Conservation (phyloP, 2,113 vertebrate genomes). For the Colius striatus region DNA sequence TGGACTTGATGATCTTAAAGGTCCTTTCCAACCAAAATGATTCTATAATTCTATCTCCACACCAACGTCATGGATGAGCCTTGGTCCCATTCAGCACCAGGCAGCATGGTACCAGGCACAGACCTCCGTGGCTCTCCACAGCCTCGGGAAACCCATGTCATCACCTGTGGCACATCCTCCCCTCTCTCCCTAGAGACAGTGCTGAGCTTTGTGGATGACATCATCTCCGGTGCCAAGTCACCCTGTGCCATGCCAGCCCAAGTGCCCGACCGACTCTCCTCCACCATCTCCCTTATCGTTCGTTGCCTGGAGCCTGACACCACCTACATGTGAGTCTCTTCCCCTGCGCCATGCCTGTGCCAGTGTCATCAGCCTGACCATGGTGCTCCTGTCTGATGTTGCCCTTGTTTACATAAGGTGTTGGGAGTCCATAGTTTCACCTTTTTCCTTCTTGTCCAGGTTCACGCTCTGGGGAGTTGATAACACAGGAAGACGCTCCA, state of each 20-base stretch:
- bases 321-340: slow-evolving; percentile 91
- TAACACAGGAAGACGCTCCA: slow-evolving; percentile 93
- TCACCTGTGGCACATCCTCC: background rate
- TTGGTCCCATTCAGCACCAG: background rate
- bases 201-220: slow-evolving; percentile 96
- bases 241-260: slow-evolving; percentile 96
- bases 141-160: background rate
- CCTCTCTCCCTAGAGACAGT: slow-evolving; percentile 84
- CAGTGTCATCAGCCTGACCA: rapidly evolving
- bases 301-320: slow-evolving; percentile 95
- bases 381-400: background rate
- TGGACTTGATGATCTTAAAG: background rate
- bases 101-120: background rate
- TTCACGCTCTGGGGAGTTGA: slow-evolving; percentile 97
- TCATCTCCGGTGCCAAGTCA: slow-evolving; percentile 94
- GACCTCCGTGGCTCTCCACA: background rate
- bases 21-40: background rate
- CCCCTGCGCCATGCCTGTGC: rapidly evolving
- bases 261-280: slow-evolving; percentile 89
- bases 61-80: background rate
- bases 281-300: slow-evolving; percentile 91
- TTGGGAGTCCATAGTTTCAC: background rate
- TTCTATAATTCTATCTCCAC: background rate
- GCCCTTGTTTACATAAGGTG: background rate
- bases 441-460: slow-evolving; percentile 72